A percentile compares a stretch with the other conserved stretches of the same genome.
Evolutionary conservation across 1,140 invertebrate genomes (phyloP).

Genomic region (Coenobita brevimanus): DNA sequence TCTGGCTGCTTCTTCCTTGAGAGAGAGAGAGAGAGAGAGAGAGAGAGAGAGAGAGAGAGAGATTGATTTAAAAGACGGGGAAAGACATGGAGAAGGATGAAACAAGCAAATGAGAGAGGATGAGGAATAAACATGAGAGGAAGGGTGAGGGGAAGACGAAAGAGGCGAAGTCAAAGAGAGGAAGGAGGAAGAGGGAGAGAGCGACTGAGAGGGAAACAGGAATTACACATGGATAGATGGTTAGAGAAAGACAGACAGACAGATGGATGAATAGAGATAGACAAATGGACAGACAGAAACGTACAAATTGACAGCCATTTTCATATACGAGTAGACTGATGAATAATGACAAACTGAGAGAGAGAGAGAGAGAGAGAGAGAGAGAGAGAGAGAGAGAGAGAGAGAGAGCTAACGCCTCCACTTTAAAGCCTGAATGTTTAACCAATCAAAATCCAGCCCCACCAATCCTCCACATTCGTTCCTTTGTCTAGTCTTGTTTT

Average conservation of each 20-base stretch:
- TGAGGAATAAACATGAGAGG: background rate
- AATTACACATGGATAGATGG: background rate
- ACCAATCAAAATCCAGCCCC: background rate
- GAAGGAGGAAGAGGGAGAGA: background rate
- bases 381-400: background rate
- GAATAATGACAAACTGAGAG: background rate
- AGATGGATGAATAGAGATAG: background rate
- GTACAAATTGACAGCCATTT: background rate
- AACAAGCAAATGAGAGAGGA: no score
- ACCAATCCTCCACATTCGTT: background rate
- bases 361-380: background rate
- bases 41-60: no score
- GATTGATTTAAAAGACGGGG: no score
- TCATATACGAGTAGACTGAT: background rate
- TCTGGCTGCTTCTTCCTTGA: no score
- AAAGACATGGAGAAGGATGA: no score
- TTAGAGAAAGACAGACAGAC: background rate
- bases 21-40: no score
- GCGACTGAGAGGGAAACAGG: background rate
- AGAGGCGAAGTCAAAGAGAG: background rate
- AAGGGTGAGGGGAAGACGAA: background rate
- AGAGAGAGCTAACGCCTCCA: no score
- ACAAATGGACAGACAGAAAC: background rate
- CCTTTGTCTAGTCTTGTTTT: background rate
- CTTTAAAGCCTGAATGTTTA: background rate